Evolutionary conservation across 2,888 invertebrate species (phyloP).

Genomic region (Unio pictorum): DNA sequence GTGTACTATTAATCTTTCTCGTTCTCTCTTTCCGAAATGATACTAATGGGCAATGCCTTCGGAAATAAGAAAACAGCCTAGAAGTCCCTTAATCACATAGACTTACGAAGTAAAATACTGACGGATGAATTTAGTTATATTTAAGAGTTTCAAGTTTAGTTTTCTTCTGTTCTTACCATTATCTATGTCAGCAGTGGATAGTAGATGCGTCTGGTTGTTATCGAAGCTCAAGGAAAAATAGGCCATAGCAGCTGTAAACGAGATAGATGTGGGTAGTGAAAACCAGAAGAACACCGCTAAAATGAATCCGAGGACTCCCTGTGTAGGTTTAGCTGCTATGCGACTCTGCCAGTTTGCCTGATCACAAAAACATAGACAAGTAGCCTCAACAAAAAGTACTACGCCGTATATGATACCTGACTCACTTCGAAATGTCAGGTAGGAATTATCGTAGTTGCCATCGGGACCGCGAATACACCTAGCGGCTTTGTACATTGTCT

Average conservation of each 20-base stretch:
- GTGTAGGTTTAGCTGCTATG: constrained; percentile 63
- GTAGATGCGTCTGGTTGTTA: constrained; percentile 33
- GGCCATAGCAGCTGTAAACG: constrained; percentile 48
- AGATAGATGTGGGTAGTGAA: constrained; percentile 59
- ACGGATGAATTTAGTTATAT: no score
- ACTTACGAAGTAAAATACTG: no score
- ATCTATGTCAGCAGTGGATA: constrained; percentile 28
- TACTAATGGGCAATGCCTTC: no score
- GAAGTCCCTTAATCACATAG: no score
- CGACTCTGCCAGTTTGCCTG: constrained; percentile 68
- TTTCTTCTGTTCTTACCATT: constrained; percentile 19
- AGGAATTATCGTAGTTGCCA: constrained; percentile 48
- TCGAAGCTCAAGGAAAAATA: constrained; percentile 45
- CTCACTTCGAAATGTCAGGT: constrained; percentile 51
- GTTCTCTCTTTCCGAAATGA: no score
- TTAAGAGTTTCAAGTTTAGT: no score
- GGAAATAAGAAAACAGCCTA: no score
- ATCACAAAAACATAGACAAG: constrained; percentile 50
- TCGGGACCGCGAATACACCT: constrained; percentile 46
- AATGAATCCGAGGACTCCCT: constrained; percentile 64
- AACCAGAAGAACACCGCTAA: constrained; percentile 64
- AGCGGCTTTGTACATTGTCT: constrained; percentile 44
- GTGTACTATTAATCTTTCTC: no score
- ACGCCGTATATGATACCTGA: constrained; percentile 53
- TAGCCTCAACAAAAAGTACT: constrained; percentile 41